phyloP scores from a whole-genome alignment of 2,797 vertebrate genomes.

The Arctocebus calabarensis region DNA sequence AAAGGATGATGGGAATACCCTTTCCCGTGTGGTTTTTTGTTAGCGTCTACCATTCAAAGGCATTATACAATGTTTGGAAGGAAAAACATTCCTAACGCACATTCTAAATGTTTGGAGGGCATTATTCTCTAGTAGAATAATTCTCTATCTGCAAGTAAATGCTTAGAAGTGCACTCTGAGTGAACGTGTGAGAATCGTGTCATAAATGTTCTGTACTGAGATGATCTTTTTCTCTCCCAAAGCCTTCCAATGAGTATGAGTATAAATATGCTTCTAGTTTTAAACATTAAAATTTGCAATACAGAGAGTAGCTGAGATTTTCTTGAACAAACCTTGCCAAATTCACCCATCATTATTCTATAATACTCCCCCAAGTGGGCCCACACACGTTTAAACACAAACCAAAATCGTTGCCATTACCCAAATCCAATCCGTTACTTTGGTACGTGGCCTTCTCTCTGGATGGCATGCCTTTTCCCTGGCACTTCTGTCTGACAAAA shows the following conservation, averaged over 20 bases:
- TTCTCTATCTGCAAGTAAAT: not conserved
- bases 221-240: not conserved
- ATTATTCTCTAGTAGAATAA: not conserved
- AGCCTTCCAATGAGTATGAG: not conserved
- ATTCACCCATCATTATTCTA: not conserved
- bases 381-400: not conserved
- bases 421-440: slow-evolving; percentile 25
- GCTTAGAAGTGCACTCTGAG: not conserved
- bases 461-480: not conserved
- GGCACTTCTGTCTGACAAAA: slow-evolving; percentile 57
- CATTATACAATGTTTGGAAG: not conserved
- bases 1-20: not conserved
- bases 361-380: not conserved
- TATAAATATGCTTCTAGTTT: not conserved
- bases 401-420: not conserved
- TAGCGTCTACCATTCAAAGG: not conserved
- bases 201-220: not conserved
- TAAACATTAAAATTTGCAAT: not conserved
- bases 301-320: not conserved
- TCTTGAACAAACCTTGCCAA: not conserved
- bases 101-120: not conserved
- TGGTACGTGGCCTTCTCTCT: not conserved
- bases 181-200: not conserved
- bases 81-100: not conserved
- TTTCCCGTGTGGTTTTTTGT: not conserved